Evolutionary conservation across 2,888 invertebrate genomes (phyloP).

Genomic region (Pseudococcus viburni): DNA sequence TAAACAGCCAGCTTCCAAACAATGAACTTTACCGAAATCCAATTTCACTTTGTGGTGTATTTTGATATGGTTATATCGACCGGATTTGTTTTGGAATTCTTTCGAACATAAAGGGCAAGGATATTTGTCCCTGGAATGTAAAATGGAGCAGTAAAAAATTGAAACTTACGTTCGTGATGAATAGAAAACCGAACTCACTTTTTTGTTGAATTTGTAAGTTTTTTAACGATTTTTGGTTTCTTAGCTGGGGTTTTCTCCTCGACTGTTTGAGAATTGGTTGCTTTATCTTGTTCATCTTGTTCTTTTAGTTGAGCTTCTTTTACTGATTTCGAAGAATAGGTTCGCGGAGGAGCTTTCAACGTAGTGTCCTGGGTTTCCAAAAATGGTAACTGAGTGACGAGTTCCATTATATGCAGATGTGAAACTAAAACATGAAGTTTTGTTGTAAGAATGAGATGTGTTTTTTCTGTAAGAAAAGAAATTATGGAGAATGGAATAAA

Average conservation of each 20-base stretch:
- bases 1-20: constrained; percentile 60
- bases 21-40: constrained; percentile 64
- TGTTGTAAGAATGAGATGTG: not conserved
- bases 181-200: not conserved
- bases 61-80: constrained; percentile 62
- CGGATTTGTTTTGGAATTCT: constrained; percentile 59
- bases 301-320: not conserved
- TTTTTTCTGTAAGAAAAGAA: not conserved
- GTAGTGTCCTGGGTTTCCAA: constrained; percentile 26
- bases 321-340: constrained; percentile 9
- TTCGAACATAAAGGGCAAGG: constrained; percentile 60
- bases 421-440: not conserved
- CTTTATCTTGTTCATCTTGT: not conserved
- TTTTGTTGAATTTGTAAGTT: not conserved
- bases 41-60: constrained; percentile 56
- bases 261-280: not conserved
- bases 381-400: not conserved
- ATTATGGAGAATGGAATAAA: not conserved
- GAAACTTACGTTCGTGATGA: not conserved
- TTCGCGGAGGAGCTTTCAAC: not conserved
- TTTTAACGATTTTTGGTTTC: not conserved
- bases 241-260: not conserved
- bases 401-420: not conserved
- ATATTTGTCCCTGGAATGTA: constrained; percentile 28
- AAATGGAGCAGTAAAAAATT: not conserved